phyloP scores from a whole-genome alignment of 1,140 invertebrate genomes.

The Eriocheir sinensis region DNA sequence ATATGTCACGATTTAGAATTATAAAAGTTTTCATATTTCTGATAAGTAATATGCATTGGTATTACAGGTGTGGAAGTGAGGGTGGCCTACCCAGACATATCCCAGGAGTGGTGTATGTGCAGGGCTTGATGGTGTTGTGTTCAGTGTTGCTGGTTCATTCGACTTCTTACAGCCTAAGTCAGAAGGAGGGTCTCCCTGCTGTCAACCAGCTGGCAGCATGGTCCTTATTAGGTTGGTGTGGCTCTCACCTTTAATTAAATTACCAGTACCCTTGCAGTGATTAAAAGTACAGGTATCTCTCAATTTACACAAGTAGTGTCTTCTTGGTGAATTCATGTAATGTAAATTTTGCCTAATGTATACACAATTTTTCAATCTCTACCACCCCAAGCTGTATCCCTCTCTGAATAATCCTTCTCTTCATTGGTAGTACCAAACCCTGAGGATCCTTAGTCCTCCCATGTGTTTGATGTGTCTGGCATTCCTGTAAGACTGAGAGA shows the following conservation, averaged over 20 bases:
- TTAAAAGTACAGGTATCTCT: neutral
- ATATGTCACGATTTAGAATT: neutral
- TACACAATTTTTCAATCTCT: too few relatives aligned
- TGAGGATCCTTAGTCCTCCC: too few relatives aligned
- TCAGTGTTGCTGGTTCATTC: constrained; percentile 73
- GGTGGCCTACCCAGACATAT: constrained; percentile 63
- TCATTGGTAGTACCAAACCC: too few relatives aligned
- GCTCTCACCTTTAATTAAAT: neutral
- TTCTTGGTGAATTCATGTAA: too few relatives aligned
- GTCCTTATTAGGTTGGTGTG: constrained; percentile 64
- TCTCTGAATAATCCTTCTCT: too few relatives aligned
- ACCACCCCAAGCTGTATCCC: too few relatives aligned
- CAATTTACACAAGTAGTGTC: neutral
- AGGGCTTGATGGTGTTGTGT: constrained; percentile 61
- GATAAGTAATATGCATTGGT: neutral
- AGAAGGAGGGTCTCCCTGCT: constrained; percentile 74
- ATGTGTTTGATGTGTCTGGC: too few relatives aligned
- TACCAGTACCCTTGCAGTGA: neutral
- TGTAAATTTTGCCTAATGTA: too few relatives aligned
- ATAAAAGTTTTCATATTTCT: neutral
- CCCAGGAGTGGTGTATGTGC: constrained; percentile 63
- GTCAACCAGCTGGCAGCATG: constrained; percentile 74
- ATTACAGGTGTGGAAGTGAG: constrained; percentile 75
- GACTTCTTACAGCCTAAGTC: constrained; percentile 67
- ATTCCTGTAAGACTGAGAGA: too few relatives aligned